Evolutionary conservation across 2,888 invertebrate genomes (phyloP), one percentile per base, ranked within the genome.

Genomic region (Cyclophora albipunctata): DNA sequence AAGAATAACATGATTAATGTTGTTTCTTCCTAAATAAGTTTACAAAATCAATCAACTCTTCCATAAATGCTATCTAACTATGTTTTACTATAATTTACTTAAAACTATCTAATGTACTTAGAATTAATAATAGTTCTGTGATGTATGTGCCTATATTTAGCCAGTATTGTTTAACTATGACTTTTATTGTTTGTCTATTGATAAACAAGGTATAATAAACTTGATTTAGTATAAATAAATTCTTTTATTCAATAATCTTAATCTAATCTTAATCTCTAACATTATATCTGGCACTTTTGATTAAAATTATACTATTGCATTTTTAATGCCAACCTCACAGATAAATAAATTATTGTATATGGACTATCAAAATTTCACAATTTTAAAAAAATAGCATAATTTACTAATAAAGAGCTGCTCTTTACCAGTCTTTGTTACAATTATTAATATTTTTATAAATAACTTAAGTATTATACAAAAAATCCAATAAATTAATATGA

Each of bases 131-230:
- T 54, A 49, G 50, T 45, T 70, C 78, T 81, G 81, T 81, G 80
- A 81, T 81, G 64, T 70, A 67, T 69, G 80, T 78, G 80, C 80
- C 78, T 76, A 71, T 71, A 67, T 60, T 66, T 68, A 69, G 78
- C 75, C 78, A 78, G 78, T 81, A 81, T 80, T 75, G 61, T 67
- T 63, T 56, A 62, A 49, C 51, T 56, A 66, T 64, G 63, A 65
- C 54, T 64, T 60, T 61, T 37, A 47, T 52, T 52, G 46, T 49
- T 47, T 47, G 35, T 48, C 37, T 37, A 5, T 37, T 37, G 37
- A 47, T 47, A 47, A 5, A 35, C 4, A 4, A 34, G 5, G 41
- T 40, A 45, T 44, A 48, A 40, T 48, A 44, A 40, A 48, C 37
- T 20, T 44, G 3, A 44, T 7, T 6, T 43, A 33, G 33, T 43